These are phyloP conservation scores for Oryctolagus cuniculus DNA, from an alignment of 2,113 vertebrate genomes.

Conservation along the genomic window mOryCun1.1 NC_091436.1:64297001-64297500, in stretches of 20 bases:
- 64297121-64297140: neutral
- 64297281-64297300: neutral
- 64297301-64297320: neutral
- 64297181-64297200: neutral
- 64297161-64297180: neutral
- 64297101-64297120: neutral
- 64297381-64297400: neutral
- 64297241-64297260: neutral
- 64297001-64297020: neutral
- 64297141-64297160: neutral
- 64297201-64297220: neutral
- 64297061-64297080: neutral
- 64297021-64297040: neutral
- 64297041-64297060: slow-evolving; percentile 22
- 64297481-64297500: neutral
- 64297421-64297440: neutral
- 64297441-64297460: no score
- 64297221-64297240: neutral
- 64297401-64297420: neutral
- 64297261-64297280: neutral
- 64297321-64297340: neutral
- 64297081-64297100: neutral
- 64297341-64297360: no score
- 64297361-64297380: neutral
- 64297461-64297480: neutral